Percentiles rank a stretch among this genome's conserved stretches.
phyloP scores from a whole-genome alignment of 1,140 invertebrate species.

The Macrobrachium nipponense region DNA sequence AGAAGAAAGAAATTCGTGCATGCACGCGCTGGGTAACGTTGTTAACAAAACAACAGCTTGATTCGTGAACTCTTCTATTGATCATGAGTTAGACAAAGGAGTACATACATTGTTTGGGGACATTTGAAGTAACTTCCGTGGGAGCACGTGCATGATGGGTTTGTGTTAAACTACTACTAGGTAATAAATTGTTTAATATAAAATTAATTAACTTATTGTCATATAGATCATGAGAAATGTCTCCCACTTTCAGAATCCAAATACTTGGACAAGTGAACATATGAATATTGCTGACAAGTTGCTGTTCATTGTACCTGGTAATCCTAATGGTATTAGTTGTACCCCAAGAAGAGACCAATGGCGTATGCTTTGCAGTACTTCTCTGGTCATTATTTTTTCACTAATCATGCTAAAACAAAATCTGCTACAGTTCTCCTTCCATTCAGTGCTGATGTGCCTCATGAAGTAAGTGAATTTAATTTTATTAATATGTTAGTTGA shows the following conservation, averaged over 20 bases:
- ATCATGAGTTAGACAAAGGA: too few species aligned
- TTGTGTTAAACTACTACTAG: too few species aligned
- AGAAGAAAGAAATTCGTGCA: too few species aligned
- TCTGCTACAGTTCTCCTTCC: conserved; percentile 27
- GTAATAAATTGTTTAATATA: too few species aligned
- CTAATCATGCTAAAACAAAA: conserved; percentile 11
- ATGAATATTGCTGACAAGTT: conserved; percentile 24
- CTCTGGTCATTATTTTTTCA: conserved; percentile 31
- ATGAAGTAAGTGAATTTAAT: conserved; percentile 12
- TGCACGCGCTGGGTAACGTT: too few species aligned
- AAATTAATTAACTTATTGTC: background rate
- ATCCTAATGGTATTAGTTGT: conserved; percentile 21
- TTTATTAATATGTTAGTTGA: background rate
- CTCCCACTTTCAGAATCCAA: conserved; percentile 20
- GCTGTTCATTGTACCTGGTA: conserved; percentile 36
- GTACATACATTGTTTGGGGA: too few species aligned
- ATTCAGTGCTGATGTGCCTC: conserved; percentile 23
- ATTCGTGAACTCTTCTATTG: too few species aligned
- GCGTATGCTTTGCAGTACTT: conserved; percentile 33
- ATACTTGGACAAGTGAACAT: conserved; percentile 37
- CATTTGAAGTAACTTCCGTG: too few species aligned
- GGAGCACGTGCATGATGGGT: too few species aligned
- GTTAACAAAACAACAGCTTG: too few species aligned
- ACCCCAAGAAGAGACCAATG: conserved; percentile 41
- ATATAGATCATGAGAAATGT: background rate